These are phyloP conservation scores for Synergus japonicus DNA, from an alignment of 2,888 invertebrate species.

Conservation along the genomic window DNA sequence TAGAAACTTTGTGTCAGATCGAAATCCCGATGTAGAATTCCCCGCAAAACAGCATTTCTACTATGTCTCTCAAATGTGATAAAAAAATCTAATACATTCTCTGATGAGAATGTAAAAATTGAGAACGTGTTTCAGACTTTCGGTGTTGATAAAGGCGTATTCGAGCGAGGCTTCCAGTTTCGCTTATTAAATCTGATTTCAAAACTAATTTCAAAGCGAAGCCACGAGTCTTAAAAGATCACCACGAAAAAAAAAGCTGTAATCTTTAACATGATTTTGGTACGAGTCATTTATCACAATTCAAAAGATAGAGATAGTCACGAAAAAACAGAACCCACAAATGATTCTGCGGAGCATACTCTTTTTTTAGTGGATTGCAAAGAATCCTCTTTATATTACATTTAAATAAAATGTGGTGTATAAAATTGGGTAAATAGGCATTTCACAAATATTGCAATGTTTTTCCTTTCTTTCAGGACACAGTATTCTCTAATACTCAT, in stretches of 20 bases:
- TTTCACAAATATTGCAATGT: slow-evolving; percentile 9
- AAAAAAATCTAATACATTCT: neutral
- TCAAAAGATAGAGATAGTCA: slow-evolving; percentile 23
- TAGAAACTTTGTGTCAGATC: neutral
- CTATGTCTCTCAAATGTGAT: slow-evolving; percentile 1
- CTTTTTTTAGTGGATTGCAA: neutral
- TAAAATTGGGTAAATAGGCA: slow-evolving; percentile 15
- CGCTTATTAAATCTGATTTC: neutral
- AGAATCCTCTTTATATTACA: slow-evolving; percentile 19
- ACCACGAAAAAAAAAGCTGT: neutral
- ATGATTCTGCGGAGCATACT: slow-evolving; percentile 11
- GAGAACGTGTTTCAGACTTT: neutral
- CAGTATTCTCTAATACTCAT: slow-evolving; percentile 9
- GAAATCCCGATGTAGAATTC: neutral
- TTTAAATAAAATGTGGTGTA: slow-evolving; percentile 13
- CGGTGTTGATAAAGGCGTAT: neutral
- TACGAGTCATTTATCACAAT: slow-evolving; percentile 19
- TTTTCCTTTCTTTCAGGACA: neutral
- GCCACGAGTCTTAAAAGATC: neutral
- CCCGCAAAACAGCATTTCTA: neutral
- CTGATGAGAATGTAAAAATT: neutral
- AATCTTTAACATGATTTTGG: neutral
- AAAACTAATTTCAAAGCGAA: neutral
- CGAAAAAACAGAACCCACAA: neutral
- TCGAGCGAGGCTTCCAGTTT: neutral